Evolutionary conservation across 2,797 vertebrate genomes (phyloP), one percentile per base, ranked within the genome.

Genomic region (Lagocephalus sceleratus): DNA sequence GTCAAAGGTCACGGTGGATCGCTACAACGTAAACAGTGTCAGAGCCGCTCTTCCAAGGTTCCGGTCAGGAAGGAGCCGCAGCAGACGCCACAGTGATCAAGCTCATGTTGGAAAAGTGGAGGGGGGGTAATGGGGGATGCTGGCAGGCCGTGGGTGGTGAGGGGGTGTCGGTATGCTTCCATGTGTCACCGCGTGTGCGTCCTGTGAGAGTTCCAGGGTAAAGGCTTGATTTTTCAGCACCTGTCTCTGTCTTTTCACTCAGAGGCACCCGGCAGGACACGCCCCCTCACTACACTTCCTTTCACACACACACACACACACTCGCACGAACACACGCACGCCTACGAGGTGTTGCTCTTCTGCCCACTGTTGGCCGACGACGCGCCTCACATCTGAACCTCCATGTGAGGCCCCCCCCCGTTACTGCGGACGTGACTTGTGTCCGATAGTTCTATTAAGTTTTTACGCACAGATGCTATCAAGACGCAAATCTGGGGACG

Each of bases 181-280:
- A 54, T 59, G 63, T 74, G 63, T 57, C 21, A 26, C n/a, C 51
- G 48, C 60, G 56, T 51, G 20, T 8, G 45, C 51, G 49, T 26
- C 8, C 42, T 10, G 41, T 19, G 60, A 47, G 54, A 49, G 55
- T 49, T 71, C 46, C 69, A 57, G 71, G 57, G 66, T 68, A 75
- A 66, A 72, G 64, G 61, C 60, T 32, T 58, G 63, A 68, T 80
- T 83, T 69, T 60, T 47, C 74, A 81, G 71, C 91, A 92, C 88
- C 90, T 91, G 90, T 88, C 83, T 74, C 82, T 79, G 87, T 89
- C 88, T 85, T 65, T 75, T 81, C 47, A 84, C 73, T 65, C 54
- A 46, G 66, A 71, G 66, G 71, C 88, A 89, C 85, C 84, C 89
- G 88, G 79, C 76, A 76, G 59, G 57, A 86, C 63, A 57, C 58